Base-by-base conservation (phyloP, 2,113 vertebrate species). In the Actenoides hombroni region DNA sequence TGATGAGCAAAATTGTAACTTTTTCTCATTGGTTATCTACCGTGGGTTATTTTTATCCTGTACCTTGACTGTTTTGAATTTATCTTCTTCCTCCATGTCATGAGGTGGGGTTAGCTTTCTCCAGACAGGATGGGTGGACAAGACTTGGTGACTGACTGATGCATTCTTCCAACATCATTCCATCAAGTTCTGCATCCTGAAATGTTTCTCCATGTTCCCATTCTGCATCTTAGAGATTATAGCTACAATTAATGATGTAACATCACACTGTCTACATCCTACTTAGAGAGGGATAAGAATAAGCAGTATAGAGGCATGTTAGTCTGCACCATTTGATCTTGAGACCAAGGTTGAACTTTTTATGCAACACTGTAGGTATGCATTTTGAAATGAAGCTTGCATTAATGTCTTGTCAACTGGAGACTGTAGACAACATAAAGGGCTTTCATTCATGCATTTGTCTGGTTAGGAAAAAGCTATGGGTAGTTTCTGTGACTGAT, bases 391-490 rank as follows among this genome's bases (percentile, higher is more conserved):
- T 54, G 60, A 5, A 64, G 16, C 40, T 70, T 54, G 13, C 28
- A 35, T 31, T 54, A 44, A 40, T 57, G 16, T 63, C 71, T 42
- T 75, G 63, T 76, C 28, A 75, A 46, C 37, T 44, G 18, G 48
- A 80, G 37, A 10, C 31, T 73, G 25, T 57, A 83, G 18, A 31
- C 31, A 56, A 39, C 14, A 26, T 11, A 37, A 65, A 60, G 19
- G 31, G 9, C 17, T 75, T 78, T 69, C 9, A 40, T 65, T 77
- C 0, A 0, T 90, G 18, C 23, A 17, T 44, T 5, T 2, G 2
- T 11, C 29, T 64, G 42, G 15, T 59, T 87, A 69, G 33, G 17
- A 56, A 51, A 88, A 33, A 88, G 23, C 56, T 39, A 7, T 1
- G 5, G 37, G 28, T 67, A 39, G 8, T 33, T 51, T 48, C 87